Conservation (phyloP, 2,113 vertebrate genomes). For the Nycticryphes semicollaris region DNA sequence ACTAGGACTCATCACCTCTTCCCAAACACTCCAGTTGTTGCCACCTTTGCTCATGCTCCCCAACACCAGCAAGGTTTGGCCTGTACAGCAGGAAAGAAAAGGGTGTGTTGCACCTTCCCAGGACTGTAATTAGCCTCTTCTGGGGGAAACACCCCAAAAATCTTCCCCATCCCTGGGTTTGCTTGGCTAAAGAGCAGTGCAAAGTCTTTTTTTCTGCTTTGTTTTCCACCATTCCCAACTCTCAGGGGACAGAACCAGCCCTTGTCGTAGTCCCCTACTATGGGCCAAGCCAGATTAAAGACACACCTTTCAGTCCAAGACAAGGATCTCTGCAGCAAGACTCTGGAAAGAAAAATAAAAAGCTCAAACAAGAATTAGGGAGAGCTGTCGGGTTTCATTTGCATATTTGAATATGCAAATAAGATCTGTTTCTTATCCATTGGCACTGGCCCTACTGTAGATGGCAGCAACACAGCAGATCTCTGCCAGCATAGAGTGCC, state of each 20-base stretch:
- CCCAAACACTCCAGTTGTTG: fast-evolving
- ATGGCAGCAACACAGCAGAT: conserved; percentile 64
- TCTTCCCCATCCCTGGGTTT: neutral
- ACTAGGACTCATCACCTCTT: neutral
- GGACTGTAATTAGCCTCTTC: neutral
- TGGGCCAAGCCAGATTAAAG: neutral
- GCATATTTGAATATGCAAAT: conserved; percentile 62
- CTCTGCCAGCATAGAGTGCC: conserved; percentile 55
- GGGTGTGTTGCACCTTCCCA: neutral
- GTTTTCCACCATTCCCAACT: neutral
- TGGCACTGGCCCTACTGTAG: conserved; percentile 66
- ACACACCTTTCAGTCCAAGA: conserved; percentile 12
- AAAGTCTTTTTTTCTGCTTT: neutral
- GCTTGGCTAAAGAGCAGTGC: neutral
- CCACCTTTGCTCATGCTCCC: neutral
- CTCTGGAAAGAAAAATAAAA: conserved; percentile 4
- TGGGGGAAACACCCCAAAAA: neutral
- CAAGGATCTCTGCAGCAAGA: conserved; percentile 13
- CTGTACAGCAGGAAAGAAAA: neutral
- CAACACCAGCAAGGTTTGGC: neutral
- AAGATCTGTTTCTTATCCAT: conserved; percentile 46
- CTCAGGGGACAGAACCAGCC: neutral
- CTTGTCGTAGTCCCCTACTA: neutral
- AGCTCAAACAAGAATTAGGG: conserved; percentile 17
- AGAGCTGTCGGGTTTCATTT: neutral